Evolutionary conservation across 2,888 invertebrate species (phyloP).

Genomic region (Cantharis flavilabris): DNA sequence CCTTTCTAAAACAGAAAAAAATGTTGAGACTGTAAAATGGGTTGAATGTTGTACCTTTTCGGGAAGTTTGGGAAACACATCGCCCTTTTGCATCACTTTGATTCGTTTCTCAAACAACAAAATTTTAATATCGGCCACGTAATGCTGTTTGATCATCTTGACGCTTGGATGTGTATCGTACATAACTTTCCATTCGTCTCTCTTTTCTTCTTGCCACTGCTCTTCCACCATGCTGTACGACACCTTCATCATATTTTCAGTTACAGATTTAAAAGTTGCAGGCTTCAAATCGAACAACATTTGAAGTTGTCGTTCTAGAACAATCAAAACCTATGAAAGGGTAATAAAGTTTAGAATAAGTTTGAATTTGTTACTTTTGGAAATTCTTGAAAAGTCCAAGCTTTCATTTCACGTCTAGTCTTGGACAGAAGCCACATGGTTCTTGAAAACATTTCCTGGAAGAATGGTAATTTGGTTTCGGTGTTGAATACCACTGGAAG

Average conservation of each 20-base stretch:
- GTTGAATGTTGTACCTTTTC: conserved; percentile 42
- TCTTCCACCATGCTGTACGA: conserved; percentile 45
- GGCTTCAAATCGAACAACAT: conserved; percentile 47
- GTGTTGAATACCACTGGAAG: conserved; percentile 50
- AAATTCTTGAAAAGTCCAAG: conserved; percentile 48
- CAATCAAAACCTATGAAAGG: conserved; percentile 44
- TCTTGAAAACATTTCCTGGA: conserved; percentile 50
- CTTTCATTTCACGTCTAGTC: conserved; percentile 53
- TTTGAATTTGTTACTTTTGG: conserved; percentile 42
- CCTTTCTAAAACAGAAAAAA: conserved; percentile 30
- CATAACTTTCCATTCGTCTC: conserved; percentile 41
- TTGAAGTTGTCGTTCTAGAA: conserved; percentile 48
- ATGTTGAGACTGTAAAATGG: no score
- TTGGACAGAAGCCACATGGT: conserved; percentile 52
- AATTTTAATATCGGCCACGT: conserved; percentile 38
- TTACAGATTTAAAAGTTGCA: conserved; percentile 44
- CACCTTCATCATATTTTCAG: conserved; percentile 43
- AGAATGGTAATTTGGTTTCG: conserved; percentile 44
- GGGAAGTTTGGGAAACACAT: conserved; percentile 45
- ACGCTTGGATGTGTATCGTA: conserved; percentile 41
- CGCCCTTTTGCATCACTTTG: conserved; percentile 42
- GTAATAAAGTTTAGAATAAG: neutral
- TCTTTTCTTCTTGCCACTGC: conserved; percentile 48
- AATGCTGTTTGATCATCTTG: conserved; percentile 42
- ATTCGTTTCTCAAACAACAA: conserved; percentile 44